phyloP scores from a whole-genome alignment of 2,113 vertebrate species.

The Caloenas nicobarica region DNA sequence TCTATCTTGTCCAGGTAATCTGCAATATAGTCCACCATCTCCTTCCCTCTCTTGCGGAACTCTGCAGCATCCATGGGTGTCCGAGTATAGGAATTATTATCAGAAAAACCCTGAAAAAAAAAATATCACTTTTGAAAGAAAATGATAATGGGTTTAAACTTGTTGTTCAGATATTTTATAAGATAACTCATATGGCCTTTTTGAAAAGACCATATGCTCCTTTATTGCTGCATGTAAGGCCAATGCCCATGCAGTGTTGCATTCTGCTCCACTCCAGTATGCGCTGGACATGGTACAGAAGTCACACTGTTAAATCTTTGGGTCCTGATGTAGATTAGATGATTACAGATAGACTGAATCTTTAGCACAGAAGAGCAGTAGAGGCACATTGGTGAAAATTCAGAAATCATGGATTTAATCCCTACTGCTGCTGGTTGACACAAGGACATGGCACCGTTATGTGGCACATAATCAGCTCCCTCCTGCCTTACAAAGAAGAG shows the following conservation, averaged over 20 bases:
- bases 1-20: slow-evolving; percentile 92
- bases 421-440: background rate
- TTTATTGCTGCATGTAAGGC: background rate
- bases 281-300: background rate
- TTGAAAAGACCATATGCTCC: background rate
- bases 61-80: slow-evolving; percentile 84
- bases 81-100: background rate
- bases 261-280: background rate
- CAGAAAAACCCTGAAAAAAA: background rate
- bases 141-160: background rate
- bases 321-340: background rate
- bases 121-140: background rate
- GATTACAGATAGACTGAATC: background rate
- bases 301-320: background rate
- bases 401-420: background rate
- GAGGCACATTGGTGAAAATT: background rate
- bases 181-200: background rate
- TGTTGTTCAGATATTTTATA: background rate
- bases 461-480: background rate
- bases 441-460: background rate
- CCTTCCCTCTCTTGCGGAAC: slow-evolving; percentile 88
- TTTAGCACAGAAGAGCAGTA: background rate
- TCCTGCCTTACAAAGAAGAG: background rate
- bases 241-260: background rate
- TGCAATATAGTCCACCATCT: slow-evolving; percentile 94